phyloP scores from a whole-genome alignment of 1,140 invertebrate genomes.

The Cepaea nemoralis region DNA sequence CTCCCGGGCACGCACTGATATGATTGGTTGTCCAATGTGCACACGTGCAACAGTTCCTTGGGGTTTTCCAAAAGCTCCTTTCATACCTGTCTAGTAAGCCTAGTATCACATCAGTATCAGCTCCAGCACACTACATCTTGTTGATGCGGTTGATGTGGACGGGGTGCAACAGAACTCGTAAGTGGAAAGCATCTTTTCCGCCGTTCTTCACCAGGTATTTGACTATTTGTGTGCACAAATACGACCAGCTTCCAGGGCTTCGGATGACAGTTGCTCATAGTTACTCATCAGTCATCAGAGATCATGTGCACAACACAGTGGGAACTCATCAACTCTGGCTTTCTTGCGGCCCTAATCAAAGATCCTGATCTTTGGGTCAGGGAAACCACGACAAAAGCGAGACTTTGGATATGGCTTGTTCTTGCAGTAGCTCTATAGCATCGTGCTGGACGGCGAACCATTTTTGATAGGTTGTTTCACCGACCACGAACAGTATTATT shows the following conservation, averaged over 20 bases:
- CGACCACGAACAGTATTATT: no score
- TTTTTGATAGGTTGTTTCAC: no score
- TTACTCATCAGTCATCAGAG: conserved; percentile 99
- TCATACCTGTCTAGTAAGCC: conserved; percentile 99
- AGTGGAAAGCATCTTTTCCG: conserved; percentile 99
- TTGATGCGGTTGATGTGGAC: conserved; percentile 99
- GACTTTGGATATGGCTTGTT: no score
- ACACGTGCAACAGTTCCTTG: conserved; percentile 98
- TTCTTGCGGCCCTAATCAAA: conserved; percentile 99
- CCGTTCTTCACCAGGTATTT: conserved; percentile 90
- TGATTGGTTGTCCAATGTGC: conserved; percentile 96
- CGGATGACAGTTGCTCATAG: conserved; percentile 98
- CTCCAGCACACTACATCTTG: conserved; percentile 99
- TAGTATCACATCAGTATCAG: conserved; percentile 91
- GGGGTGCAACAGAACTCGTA: conserved; percentile 96
- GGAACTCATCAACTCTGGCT: conserved; percentile 96
- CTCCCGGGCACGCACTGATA: conserved; percentile 96
- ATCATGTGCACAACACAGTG: conserved; percentile 96
- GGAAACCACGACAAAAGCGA: no score
- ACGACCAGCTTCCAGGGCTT: conserved; percentile 96
- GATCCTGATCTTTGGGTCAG: conserved; percentile 97
- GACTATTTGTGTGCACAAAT: conserved; percentile 99
- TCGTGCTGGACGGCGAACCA: background rate
- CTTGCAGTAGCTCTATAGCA: background rate
- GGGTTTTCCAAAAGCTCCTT: conserved; percentile 99